phyloP scores from a whole-genome alignment of 2,888 invertebrate genomes.

The Acanthosoma haemorrhoidale region DNA sequence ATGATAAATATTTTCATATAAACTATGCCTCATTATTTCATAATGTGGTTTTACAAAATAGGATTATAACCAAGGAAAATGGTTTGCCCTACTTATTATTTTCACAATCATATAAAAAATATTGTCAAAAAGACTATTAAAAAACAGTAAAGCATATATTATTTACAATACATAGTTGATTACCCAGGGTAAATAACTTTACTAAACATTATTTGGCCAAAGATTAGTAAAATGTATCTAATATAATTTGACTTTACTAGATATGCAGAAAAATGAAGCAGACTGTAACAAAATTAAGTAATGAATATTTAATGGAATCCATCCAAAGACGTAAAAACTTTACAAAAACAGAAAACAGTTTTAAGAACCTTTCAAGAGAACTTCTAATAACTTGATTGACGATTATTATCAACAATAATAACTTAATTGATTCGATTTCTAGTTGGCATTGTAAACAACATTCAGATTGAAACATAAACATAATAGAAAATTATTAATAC shows the following conservation, averaged over 20 bases:
- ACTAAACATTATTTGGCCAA: not conserved
- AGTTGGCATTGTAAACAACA: no score
- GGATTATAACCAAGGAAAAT: not conserved
- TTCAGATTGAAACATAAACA: no score
- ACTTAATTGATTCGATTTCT: no score
- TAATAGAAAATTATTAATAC: no score
- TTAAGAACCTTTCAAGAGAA: no score
- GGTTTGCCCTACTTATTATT: not conserved
- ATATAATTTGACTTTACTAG: not conserved
- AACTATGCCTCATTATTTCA: not conserved
- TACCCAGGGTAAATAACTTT: not conserved
- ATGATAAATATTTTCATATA: not conserved
- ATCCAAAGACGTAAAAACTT: not conserved
- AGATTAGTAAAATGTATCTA: not conserved
- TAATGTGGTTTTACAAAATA: not conserved
- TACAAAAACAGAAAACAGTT: no score
- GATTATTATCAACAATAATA: no score
- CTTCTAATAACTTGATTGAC: no score
- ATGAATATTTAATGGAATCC: not conserved
- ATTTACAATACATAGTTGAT: not conserved
- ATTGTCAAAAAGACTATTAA: not conserved
- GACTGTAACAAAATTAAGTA: not conserved
- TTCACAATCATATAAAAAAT: conserved; percentile 7
- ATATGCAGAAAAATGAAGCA: not conserved
- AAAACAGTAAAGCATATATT: not conserved